Conservation (phyloP, 2,797 vertebrate genomes). For the Leuciscus waleckii region DNA sequence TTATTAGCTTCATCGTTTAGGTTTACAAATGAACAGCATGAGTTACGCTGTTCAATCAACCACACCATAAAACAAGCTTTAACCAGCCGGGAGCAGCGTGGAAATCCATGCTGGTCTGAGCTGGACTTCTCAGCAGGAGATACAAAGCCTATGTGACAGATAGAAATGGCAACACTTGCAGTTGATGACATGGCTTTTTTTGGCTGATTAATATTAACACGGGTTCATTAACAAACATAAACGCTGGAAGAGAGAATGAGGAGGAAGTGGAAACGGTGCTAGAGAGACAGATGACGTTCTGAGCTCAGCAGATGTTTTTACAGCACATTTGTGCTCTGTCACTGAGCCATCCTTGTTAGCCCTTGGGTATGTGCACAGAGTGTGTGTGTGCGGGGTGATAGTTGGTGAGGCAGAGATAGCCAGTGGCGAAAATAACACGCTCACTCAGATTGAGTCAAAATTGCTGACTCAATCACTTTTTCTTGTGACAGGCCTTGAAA, state of each 20-base stretch:
- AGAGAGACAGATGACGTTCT: constrained; percentile 32
- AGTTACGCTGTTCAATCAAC: background rate
- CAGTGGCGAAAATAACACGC: constrained; percentile 66
- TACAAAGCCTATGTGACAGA: constrained; percentile 39
- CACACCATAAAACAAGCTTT: background rate
- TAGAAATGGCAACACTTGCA: constrained; percentile 26
- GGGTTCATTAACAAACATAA: constrained; percentile 36
- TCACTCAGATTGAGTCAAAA: constrained; percentile 53
- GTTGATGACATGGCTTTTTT: constrained; percentile 41
- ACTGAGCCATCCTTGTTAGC: constrained; percentile 39
- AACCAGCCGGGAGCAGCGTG: background rate
- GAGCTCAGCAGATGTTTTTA: constrained; percentile 42
- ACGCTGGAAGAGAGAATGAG: constrained; percentile 20
- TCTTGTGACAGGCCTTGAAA: constrained; percentile 63
- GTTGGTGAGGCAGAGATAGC: constrained; percentile 57
- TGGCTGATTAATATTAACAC: constrained; percentile 39
- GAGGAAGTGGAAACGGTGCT: constrained; percentile 26
- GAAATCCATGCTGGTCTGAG: constrained; percentile 14
- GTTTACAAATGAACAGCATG: background rate
- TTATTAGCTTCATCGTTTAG: background rate
- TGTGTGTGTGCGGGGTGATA: constrained; percentile 60
- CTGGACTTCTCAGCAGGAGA: constrained; percentile 36
- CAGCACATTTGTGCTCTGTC: constrained; percentile 43
- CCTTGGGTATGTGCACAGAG: constrained; percentile 54
- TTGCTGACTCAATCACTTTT: constrained; percentile 71